A percentile compares a stretch with the other conserved stretches of the same genome.
These are phyloP conservation scores for Calidris pugnax DNA, from an alignment of 2,113 vertebrate species.

Conservation along the genomic window DNA sequence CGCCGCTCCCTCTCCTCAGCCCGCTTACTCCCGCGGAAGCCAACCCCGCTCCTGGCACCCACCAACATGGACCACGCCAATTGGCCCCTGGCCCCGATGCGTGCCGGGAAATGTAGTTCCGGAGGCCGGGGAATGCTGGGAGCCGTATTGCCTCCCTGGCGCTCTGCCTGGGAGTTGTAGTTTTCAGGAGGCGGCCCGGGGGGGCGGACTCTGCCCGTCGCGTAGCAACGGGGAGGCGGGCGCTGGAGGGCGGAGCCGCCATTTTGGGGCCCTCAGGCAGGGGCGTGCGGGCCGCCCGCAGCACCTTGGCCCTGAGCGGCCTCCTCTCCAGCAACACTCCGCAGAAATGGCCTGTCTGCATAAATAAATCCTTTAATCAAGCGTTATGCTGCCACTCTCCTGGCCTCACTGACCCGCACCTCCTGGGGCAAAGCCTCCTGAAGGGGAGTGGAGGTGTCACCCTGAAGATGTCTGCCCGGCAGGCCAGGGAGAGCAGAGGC, in stretches of 20 bases:
- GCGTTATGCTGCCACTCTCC: rapidly evolving
- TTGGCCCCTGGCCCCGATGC: slow-evolving; percentile 8
- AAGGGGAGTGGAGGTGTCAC: rapidly evolving
- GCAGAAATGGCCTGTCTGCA: rapidly evolving
- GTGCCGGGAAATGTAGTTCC: background rate
- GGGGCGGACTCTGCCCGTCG: background rate
- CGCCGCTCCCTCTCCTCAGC: slow-evolving; percentile 53
- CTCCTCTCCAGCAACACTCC: rapidly evolving
- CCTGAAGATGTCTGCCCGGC: background rate
- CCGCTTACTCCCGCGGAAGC: slow-evolving; percentile 29
- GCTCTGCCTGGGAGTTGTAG: background rate
- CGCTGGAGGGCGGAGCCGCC: background rate
- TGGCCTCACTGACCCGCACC: rapidly evolving
- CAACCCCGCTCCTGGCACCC: background rate
- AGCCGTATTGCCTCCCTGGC: rapidly evolving
- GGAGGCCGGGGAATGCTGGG: background rate
- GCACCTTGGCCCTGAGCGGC: rapidly evolving
- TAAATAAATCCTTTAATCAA: background rate
- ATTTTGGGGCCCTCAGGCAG: background rate
- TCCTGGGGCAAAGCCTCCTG: rapidly evolving
- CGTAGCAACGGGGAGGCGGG: background rate
- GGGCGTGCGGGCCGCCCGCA: rapidly evolving
- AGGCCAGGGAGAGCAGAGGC: rapidly evolving
- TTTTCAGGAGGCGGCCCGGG: background rate
- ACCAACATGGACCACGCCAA: rapidly evolving